phyloP scores from a whole-genome alignment of 1,140 invertebrate genomes.

The Drosophila repletoides region DNA sequence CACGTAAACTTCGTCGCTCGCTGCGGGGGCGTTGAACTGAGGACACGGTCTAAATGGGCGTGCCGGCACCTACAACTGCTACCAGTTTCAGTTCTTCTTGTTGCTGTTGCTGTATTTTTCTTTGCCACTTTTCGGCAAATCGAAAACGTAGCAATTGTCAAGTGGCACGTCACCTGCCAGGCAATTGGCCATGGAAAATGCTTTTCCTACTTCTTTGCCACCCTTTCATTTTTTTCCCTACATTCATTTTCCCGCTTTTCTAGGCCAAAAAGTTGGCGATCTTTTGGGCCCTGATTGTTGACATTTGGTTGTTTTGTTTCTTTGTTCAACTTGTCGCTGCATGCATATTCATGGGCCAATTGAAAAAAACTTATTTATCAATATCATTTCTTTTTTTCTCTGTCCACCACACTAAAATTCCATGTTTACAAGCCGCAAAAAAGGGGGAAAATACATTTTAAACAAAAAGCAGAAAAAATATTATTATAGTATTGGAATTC shows the following conservation, averaged over 20 bases:
- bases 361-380: constrained; percentile 55
- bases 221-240: constrained; percentile 22
- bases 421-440: constrained; percentile 13
- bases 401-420: background rate
- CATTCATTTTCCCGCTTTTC: constrained; percentile 45
- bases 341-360: constrained; percentile 69
- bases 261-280: constrained; percentile 42
- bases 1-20: constrained; percentile 63
- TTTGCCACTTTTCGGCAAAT: constrained; percentile 70
- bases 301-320: constrained; percentile 39
- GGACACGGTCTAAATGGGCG: constrained; percentile 61
- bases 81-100: constrained; percentile 13
- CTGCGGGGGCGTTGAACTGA: constrained; percentile 71
- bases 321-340: constrained; percentile 55
- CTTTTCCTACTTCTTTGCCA: constrained; percentile 26
- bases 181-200: constrained; percentile 51
- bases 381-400: background rate
- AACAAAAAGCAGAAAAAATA: constrained; percentile 22
- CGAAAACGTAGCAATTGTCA: constrained; percentile 76
- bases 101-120: constrained; percentile 15
- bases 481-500: background rate
- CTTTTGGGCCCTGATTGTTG: constrained; percentile 31
- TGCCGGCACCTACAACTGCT: constrained; percentile 49
- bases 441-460: constrained; percentile 11
- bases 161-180: constrained; percentile 69